Base-by-base conservation (phyloP, 2,888 invertebrate species). In the Ophion ellenae region DNA sequence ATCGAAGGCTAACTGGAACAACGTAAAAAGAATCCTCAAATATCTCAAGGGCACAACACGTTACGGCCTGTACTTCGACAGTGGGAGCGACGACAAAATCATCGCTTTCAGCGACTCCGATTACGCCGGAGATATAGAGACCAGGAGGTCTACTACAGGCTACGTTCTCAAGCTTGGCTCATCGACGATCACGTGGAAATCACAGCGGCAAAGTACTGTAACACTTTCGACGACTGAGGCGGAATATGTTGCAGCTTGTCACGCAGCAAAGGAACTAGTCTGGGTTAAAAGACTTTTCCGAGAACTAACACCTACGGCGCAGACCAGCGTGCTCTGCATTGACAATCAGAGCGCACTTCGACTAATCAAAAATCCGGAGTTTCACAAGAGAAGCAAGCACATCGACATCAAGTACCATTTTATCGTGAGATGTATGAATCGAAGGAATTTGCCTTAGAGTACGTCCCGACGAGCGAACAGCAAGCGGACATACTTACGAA, bases 281-380 rank as follows among this genome's bases (percentile, higher is more conserved):
- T n/a, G n/a, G n/a, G n/a, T n/a, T n/a, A n/a, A n/a, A n/a, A n/a
- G n/a, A n/a, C n/a, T n/a, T n/a, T n/a, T n/a, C n/a, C 70, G 28
- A 14, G 17, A 17, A 4, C 24, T 76, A 47, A 76, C 76, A 9
- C 70, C 69, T 10, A 70, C 76, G 53, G 6, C 20, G 36, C 70
- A 82, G 32, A 28, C 24, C 28, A 77, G 69, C 7, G 47, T 10
- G 10, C 76, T 76, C 70, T 53, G 17, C 14, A 53, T 82, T 9
- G 82, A 82, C 24, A 82, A 70, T 69, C 76, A 82, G 70, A 82
- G 76, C n/a, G 81, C 74, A 3, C 40, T 81, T 3, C 74, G 67
- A n/a, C 28, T 74, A 45, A 81, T 81, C 0, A 81, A 76, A 47
- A 81, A 76, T 10, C 74, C 81, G 24, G 74, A 47, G 9, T 81